Conservation (phyloP, 2,797 vertebrate genomes). For the Pseudocheirus occidentalis region DNA sequence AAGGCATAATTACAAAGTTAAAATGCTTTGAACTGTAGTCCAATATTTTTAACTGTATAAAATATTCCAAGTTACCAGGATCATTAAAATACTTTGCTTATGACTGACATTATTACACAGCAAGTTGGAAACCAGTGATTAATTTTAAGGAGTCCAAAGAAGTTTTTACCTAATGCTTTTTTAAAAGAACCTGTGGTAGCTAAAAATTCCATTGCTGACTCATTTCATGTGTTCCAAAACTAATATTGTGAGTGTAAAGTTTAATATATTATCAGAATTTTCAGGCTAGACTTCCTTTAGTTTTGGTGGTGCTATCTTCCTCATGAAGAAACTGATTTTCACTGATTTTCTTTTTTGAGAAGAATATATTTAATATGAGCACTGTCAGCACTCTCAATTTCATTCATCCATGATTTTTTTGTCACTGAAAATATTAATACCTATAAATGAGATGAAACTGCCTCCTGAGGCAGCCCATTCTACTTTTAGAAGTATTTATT, state of each 20-base stretch:
- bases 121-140: not conserved
- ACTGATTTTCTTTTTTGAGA: not conserved
- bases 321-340: not conserved
- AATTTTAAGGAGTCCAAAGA: not conserved
- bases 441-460: not conserved
- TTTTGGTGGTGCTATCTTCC: not conserved
- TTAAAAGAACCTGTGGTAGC: not conserved
- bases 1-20: not conserved
- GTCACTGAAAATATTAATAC: not conserved
- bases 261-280: not conserved
- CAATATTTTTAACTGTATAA: not conserved
- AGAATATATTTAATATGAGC: not conserved
- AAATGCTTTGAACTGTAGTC: not conserved
- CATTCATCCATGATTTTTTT: not conserved
- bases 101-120: not conserved
- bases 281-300: not conserved
- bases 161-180: not conserved
- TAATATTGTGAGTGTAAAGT: not conserved
- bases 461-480: not conserved
- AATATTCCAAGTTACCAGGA: not conserved
- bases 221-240: not conserved
- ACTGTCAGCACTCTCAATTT: not conserved
- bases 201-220: not conserved
- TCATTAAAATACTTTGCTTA: not conserved
- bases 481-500: not conserved